These are phyloP conservation scores for Neotoxoptera formosana DNA, from an alignment of 1,140 invertebrate species.

Conservation along the genomic window DNA sequence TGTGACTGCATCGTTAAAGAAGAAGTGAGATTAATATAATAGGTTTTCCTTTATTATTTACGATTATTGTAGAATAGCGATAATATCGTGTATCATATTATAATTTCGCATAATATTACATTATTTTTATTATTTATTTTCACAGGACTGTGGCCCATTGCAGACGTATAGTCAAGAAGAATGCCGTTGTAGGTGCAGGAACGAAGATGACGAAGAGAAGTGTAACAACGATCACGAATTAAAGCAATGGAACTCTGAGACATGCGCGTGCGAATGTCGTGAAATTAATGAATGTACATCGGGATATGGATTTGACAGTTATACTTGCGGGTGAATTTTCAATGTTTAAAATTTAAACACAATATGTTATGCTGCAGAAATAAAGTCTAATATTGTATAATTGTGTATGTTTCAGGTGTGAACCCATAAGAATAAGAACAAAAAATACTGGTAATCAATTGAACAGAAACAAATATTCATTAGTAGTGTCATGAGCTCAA, in stretches of 20 bases:
- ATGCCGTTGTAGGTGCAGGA: slow-evolving; percentile 71
- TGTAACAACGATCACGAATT: slow-evolving; percentile 65
- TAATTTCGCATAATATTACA: no score
- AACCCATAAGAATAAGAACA: not conserved
- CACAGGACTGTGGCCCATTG: slow-evolving; percentile 69
- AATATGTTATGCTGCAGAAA: not conserved
- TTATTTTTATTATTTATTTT: slow-evolving; percentile 59
- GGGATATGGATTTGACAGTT: slow-evolving; percentile 69
- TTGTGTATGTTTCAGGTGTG: not conserved
- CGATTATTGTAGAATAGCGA: not conserved
- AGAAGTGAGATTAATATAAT: slow-evolving; percentile 64
- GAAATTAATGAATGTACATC: slow-evolving; percentile 68
- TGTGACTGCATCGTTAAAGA: slow-evolving; percentile 70
- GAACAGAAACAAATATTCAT: slow-evolving; percentile 29
- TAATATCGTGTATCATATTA: no score
- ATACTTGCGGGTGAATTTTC: slow-evolving; percentile 68
- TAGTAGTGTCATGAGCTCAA: not conserved
- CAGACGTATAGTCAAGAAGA: slow-evolving; percentile 68
- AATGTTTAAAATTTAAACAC: not conserved
- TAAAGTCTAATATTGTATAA: not conserved
- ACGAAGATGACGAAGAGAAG: slow-evolving; percentile 69
- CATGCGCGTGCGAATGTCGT: slow-evolving; percentile 70
- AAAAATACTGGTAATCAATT: not conserved
- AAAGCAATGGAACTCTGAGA: slow-evolving; percentile 71
- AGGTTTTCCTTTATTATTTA: not conserved